These are phyloP conservation scores for Zaprionus obscuricornis DNA, from an alignment of 2,888 invertebrate species.

Conservation along the genomic window DNA sequence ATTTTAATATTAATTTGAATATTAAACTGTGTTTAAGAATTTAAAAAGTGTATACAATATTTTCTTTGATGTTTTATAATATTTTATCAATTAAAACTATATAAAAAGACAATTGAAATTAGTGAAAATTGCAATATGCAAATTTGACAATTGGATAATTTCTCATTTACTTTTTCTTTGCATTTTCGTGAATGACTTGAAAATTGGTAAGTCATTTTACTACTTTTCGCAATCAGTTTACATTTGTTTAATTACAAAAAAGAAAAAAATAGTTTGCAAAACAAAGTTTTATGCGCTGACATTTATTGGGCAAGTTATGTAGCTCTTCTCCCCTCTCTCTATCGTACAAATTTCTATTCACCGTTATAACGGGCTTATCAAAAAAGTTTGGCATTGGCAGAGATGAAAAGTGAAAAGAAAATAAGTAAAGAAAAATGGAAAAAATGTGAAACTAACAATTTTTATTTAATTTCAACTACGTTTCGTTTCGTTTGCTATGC, in stretches of 20 bases:
- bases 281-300: slow-evolving; percentile 68
- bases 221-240: slow-evolving; percentile 67
- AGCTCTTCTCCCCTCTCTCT: slow-evolving; percentile 10
- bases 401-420: slow-evolving; percentile 48
- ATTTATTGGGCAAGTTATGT: slow-evolving; percentile 63
- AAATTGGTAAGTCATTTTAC: slow-evolving; percentile 45
- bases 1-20: no score
- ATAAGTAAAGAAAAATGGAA: slow-evolving; percentile 21
- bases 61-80: no score
- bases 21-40: no score
- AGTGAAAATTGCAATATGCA: slow-evolving; percentile 6
- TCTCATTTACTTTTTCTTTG: slow-evolving; percentile 20
- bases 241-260: slow-evolving; percentile 70
- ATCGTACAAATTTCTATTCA: slow-evolving; percentile 7
- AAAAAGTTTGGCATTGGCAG: slow-evolving; percentile 56
- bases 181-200: slow-evolving; percentile 15
- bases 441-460: slow-evolving; percentile 52
- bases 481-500: slow-evolving; percentile 77
- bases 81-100: no score
- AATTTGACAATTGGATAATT: slow-evolving; percentile 36
- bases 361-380: slow-evolving; percentile 24
- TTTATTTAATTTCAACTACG: slow-evolving; percentile 64
- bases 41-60: no score
- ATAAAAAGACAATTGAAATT: no score
- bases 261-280: slow-evolving; percentile 66